Evolutionary conservation across 92 coral and sea anemone genomes (phyloP).

Genomic region (Umimayanthus kanabou): DNA sequence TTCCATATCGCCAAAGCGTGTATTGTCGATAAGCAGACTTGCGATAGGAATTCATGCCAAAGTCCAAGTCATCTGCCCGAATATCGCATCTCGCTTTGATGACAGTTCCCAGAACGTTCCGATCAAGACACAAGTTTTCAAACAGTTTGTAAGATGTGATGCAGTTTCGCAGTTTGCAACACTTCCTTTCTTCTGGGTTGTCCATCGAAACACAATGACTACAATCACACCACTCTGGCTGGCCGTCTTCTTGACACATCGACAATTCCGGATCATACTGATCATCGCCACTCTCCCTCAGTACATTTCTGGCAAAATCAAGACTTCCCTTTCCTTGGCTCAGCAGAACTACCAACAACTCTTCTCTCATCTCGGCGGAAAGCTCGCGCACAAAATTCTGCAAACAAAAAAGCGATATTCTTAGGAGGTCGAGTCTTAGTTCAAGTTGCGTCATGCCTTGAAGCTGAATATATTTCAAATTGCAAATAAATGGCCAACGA

Average conservation of each 20-base stretch:
- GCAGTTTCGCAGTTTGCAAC: slow-evolving; percentile 7
- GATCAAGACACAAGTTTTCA: slow-evolving; percentile 37
- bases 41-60: slow-evolving; percentile 31
- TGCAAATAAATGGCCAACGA: no score
- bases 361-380: slow-evolving; percentile 21
- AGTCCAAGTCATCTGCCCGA: slow-evolving; percentile 43
- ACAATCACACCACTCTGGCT: slow-evolving; percentile 58
- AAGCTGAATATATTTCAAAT: slow-evolving; percentile 11
- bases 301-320: slow-evolving; percentile 40
- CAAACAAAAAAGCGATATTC: not conserved
- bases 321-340: slow-evolving; percentile 54
- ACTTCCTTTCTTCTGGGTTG: slow-evolving; percentile 1
- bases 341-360: slow-evolving; percentile 35
- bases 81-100: slow-evolving; percentile 40
- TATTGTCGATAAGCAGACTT: slow-evolving; percentile 47
- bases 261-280: not conserved
- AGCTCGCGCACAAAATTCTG: slow-evolving; percentile 35
- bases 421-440: no score
- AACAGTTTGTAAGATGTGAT: slow-evolving; percentile 30
- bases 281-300: slow-evolving; percentile 15
- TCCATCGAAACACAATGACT: slow-evolving; percentile 12
- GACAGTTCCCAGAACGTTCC: slow-evolving; percentile 35
- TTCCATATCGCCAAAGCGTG: slow-evolving; percentile 48
- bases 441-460: not conserved
- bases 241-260: not conserved